Evolutionary conservation across 23 tunicate species (phyloP), one percentile per base, ranked within the genome.

Genomic region (Halocynthia roretzi): DNA sequence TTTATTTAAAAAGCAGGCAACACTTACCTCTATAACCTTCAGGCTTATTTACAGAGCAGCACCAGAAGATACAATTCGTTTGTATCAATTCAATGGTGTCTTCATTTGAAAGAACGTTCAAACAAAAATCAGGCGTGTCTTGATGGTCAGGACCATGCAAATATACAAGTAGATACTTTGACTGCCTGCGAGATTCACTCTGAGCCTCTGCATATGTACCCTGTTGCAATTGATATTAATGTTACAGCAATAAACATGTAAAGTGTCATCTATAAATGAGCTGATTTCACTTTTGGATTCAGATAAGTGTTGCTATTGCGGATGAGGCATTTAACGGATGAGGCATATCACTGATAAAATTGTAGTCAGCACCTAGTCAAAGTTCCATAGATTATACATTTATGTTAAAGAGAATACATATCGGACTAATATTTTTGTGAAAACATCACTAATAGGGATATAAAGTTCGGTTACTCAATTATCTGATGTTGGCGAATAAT

Each of bases 11-110:
- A 58, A 14, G 63, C 15, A 21, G 71, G 12, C 5, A 57, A 12
- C 66, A 75, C 60, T 23, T 71, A 90, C 97, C 97, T 81, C 81
- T 70, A 66, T 81, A 90, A 17, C 97, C 97, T 71, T 90, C 97
- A 54, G 97, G 97, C 56, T 85, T 90, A 23, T 54, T 52, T 12
- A 84, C 72, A 7, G 97, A 90, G 83, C 97, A 90, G 12, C 70
- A 83, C 97, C 97, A 90, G 21, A 89, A 84, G 20, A 89, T 66
- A 61, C 76, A 81, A n/a, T 80, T 89, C 23, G 76, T 70, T 61
- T 89, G 80, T 61, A 90, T 71, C 23, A 64, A 90, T 63, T 84
- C 80, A 51, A 90, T 71, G 9, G 52, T 72, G 44, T 76, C 80
- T 54, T 63, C 60, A 77, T 90, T 55, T 21, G 91, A 81, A n/a